phyloP scores from a whole-genome alignment of 2,888 invertebrate species.

The Polymixis lichenea region DNA sequence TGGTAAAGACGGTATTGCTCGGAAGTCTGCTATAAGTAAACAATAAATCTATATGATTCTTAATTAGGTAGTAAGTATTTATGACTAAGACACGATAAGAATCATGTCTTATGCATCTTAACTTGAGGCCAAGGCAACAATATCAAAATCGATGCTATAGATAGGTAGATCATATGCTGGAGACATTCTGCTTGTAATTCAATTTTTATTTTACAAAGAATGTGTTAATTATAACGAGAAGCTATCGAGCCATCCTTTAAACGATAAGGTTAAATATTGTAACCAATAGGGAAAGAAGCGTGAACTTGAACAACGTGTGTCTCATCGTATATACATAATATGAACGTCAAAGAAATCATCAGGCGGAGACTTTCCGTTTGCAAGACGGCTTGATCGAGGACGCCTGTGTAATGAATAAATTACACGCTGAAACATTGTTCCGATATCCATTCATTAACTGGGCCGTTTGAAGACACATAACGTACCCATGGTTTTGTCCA shows the following conservation, averaged over 20 bases:
- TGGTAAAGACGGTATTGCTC: too few species aligned
- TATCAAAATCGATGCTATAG: slow-evolving; percentile 12
- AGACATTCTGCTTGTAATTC: background rate
- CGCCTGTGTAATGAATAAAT: slow-evolving; percentile 90
- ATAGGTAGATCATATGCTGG: background rate
- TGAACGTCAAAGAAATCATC: slow-evolving; percentile 79
- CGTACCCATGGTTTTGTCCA: slow-evolving; percentile 75
- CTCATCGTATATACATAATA: slow-evolving; percentile 43
- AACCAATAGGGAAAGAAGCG: slow-evolving; percentile 42
- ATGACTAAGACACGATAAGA: background rate
- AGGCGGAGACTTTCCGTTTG: slow-evolving; percentile 87
- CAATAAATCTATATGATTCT: background rate
- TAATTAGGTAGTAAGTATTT: background rate
- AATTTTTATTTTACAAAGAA: background rate
- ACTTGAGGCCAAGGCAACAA: background rate
- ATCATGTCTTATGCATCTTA: too few species aligned
- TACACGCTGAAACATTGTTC: slow-evolving; percentile 90
- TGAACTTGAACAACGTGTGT: slow-evolving; percentile 65
- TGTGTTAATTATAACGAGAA: slow-evolving; percentile 2
- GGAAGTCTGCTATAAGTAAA: slow-evolving; percentile 11
- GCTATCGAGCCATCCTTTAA: slow-evolving; percentile 3
- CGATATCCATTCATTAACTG: slow-evolving; percentile 86
- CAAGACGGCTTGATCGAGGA: slow-evolving; percentile 85
- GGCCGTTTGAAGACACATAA: slow-evolving; percentile 76
- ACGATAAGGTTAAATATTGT: slow-evolving; percentile 12